Conservation (phyloP, 2,888 invertebrate genomes). For the Caenorhabditis sp. region DNA sequence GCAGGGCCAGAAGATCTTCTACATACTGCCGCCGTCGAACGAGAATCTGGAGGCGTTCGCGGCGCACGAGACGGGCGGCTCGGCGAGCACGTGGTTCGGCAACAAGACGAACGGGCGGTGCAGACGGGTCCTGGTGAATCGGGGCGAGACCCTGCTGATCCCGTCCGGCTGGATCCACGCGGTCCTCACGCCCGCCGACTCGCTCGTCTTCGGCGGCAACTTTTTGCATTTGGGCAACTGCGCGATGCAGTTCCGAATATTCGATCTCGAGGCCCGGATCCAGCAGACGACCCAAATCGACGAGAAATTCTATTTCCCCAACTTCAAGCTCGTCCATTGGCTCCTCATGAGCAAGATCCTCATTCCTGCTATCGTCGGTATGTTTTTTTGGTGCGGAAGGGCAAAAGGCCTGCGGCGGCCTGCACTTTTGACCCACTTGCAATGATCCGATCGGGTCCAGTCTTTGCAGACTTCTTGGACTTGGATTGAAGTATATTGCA, state of each 20-base stretch:
- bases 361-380: not conserved
- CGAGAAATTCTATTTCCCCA: not conserved
- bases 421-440: no score
- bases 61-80: not conserved
- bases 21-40: not conserved
- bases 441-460: no score
- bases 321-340: not conserved
- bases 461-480: no score
- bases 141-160: constrained; percentile 91
- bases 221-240: constrained; percentile 90
- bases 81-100: not conserved
- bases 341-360: not conserved
- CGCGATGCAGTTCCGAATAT: constrained; percentile 85
- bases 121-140: constrained; percentile 82
- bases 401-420: no score
- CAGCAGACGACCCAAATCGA: not conserved
- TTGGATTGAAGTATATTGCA: no score
- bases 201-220: constrained; percentile 93
- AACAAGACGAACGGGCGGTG: not conserved
- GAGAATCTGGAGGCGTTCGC: not conserved
- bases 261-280: not conserved
- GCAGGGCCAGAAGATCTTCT: not conserved
- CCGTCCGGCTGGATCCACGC: constrained; percentile 96
- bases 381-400: no score
- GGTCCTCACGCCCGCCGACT: constrained; percentile 88